Evolutionary conservation across 92 coral and sea anemone species (phyloP).

Genomic region (Zoanthus sociatus): DNA sequence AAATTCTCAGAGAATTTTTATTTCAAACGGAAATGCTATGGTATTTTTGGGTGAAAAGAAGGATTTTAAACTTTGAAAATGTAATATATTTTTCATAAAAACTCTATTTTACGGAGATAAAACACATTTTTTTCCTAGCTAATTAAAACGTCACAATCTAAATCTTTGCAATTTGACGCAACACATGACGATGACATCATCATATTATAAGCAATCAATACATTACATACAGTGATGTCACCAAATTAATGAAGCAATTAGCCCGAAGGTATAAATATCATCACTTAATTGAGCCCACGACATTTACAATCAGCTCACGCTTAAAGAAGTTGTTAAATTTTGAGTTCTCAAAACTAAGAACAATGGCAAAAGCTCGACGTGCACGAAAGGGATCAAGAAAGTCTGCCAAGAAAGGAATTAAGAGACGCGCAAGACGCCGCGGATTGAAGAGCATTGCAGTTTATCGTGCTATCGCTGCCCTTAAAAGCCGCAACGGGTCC

Average conservation of each 20-base stretch:
- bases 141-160: conserved; percentile 36
- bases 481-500: conserved; percentile 82
- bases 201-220: conserved; percentile 9
- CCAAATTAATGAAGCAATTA: conserved; percentile 38
- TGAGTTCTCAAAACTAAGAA: conserved; percentile 19
- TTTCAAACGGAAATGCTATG: background rate
- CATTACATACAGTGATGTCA: conserved; percentile 42
- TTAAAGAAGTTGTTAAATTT: conserved; percentile 26
- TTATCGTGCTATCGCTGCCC: conserved; percentile 74
- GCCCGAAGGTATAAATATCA: conserved; percentile 36
- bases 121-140: background rate
- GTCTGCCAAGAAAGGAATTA: conserved; percentile 50
- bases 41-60: background rate
- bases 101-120: background rate
- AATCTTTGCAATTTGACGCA: background rate
- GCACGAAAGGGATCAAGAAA: conserved; percentile 26
- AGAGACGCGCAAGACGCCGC: conserved; percentile 53
- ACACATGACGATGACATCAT: conserved; percentile 7
- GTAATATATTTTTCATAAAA: background rate
- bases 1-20: background rate
- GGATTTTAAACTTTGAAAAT: background rate
- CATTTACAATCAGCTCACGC: conserved; percentile 44
- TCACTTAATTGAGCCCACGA: conserved; percentile 34
- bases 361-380: conserved; percentile 45
- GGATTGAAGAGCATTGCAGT: conserved; percentile 71